These are phyloP conservation scores for Caenorhabditis japonica DNA, from an alignment of 2,888 invertebrate species.

Conservation along the genomic window DNA sequence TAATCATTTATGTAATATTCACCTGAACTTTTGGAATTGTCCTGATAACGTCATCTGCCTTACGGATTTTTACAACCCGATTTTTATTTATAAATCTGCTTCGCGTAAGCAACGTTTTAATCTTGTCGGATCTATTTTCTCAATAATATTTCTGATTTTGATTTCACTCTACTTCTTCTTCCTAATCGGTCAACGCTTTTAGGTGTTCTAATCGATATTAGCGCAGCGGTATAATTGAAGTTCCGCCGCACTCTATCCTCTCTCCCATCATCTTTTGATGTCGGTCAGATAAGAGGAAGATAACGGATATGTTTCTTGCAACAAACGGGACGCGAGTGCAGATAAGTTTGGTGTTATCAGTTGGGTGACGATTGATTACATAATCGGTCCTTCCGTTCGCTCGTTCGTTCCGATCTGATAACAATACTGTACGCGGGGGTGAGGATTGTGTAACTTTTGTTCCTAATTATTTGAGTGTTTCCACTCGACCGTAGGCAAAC, in stretches of 20 bases:
- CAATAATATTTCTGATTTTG: slow-evolving; percentile 14
- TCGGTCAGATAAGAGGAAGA: no score
- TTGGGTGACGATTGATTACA: slow-evolving; percentile 17
- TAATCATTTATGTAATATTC: slow-evolving; percentile 49
- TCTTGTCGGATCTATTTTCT: slow-evolving; percentile 4
- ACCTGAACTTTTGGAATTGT: slow-evolving; percentile 49
- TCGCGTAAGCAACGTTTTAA: slow-evolving; percentile 42
- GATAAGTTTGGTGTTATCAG: slow-evolving; percentile 22
- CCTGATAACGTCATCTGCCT: slow-evolving; percentile 55
- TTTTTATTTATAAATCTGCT: slow-evolving; percentile 53
- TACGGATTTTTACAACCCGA: slow-evolving; percentile 56
- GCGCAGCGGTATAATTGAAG: no score
- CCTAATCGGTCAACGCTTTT: no score
- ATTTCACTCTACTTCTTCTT: slow-evolving; percentile 9
- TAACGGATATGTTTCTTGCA: no score
- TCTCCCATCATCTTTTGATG: no score
- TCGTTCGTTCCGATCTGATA: not conserved
- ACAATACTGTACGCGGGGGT: no score
- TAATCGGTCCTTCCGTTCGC: slow-evolving; percentile 8
- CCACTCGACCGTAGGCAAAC: no score
- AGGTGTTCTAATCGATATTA: no score
- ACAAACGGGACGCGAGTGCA: no score
- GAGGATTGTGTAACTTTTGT: no score
- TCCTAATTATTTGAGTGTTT: no score
- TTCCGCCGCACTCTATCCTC: no score